A percentile compares a stretch with the other conserved stretches of the same genome.
Conservation (phyloP, 2,888 invertebrate genomes). For the Nemapogon koenigi region DNA sequence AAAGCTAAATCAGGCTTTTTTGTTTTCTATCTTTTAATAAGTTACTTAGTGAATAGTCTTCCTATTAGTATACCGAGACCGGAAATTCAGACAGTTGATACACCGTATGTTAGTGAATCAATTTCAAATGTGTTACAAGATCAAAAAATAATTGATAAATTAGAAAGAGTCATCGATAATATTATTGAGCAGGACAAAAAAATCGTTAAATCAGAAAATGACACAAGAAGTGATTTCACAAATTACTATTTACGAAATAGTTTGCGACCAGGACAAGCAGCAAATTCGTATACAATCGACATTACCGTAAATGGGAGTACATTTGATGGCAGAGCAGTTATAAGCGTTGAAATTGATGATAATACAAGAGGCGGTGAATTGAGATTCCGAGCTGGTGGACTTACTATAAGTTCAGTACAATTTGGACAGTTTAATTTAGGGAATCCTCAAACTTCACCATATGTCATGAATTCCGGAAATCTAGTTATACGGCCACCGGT, state of each 20-base stretch:
- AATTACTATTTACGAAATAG: constrained; percentile 17
- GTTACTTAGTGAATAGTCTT: too few species aligned
- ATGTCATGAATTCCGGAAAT: constrained; percentile 18
- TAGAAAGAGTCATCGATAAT: too few species aligned
- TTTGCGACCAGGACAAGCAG: constrained; percentile 29
- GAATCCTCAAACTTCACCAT: constrained; percentile 21
- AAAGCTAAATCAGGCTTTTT: too few species aligned
- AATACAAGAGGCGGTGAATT: constrained; percentile 26
- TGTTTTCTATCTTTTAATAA: too few species aligned
- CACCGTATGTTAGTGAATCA: too few species aligned
- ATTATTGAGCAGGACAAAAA: too few species aligned
- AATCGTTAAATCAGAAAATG: constrained; percentile 13
- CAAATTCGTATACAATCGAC: constrained; percentile 25
- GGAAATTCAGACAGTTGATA: too few species aligned
- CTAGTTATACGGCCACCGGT: constrained; percentile 25
- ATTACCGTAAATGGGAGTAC: constrained; percentile 24
- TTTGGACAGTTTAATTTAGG: constrained; percentile 23
- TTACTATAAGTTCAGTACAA: constrained; percentile 24
- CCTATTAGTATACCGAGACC: too few species aligned
- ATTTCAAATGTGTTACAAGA: too few species aligned
- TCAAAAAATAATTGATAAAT: too few species aligned
- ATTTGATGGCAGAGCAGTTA: constrained; percentile 29
- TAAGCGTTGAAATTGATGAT: constrained; percentile 22
- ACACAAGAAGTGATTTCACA: constrained; percentile 10
- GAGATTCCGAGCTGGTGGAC: constrained; percentile 22